These are phyloP conservation scores for Luperina testacea DNA, from an alignment of 2,888 invertebrate species.

Conservation along the genomic window DNA sequence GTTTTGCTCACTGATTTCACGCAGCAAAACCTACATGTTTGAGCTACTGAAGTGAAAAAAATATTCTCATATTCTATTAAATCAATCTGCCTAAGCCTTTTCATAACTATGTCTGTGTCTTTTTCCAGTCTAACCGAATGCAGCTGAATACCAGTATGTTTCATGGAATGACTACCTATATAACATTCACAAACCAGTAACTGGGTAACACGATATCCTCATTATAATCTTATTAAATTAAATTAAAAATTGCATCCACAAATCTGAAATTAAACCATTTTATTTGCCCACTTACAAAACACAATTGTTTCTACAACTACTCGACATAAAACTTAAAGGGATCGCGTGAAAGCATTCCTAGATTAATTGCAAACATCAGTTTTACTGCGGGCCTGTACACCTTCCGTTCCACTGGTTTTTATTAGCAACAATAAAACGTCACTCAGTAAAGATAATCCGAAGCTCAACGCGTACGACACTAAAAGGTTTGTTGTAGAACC, in stretches of 20 bases:
- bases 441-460: constrained; percentile 72
- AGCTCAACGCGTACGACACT: constrained; percentile 53
- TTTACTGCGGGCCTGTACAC: constrained; percentile 67
- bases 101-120: background rate
- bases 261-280: background rate
- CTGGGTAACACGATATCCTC: background rate
- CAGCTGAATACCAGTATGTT: background rate
- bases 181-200: background rate
- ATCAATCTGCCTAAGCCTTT: background rate
- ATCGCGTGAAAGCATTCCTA: constrained; percentile 62
- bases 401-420: constrained; percentile 73
- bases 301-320: constrained; percentile 20
- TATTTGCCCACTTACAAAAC: background rate
- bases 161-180: background rate
- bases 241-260: background rate
- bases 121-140: background rate
- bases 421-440: constrained; percentile 77
- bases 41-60: too few species aligned
- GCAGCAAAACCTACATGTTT: too few species aligned
- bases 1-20: too few species aligned
- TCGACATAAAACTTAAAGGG: constrained; percentile 47
- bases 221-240: background rate
- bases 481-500: constrained; percentile 55
- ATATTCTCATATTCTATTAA: background rate
- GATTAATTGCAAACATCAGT: constrained; percentile 71